Conservation (phyloP, 2,888 invertebrate genomes). For the Chrysolina americana region DNA sequence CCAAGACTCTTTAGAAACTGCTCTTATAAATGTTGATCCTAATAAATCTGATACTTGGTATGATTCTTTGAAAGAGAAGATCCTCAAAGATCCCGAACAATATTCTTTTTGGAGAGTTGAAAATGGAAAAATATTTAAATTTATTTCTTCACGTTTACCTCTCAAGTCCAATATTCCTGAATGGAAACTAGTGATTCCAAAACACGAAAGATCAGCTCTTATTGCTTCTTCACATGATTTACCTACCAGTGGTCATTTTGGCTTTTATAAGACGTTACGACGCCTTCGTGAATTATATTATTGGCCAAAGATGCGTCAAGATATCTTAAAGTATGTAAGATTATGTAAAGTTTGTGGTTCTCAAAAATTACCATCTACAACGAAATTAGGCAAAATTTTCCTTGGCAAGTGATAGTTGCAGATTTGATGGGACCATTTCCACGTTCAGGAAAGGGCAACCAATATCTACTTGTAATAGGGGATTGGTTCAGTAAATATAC, state of each 20-base stretch:
- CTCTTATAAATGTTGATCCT: background rate
- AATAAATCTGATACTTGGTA: background rate
- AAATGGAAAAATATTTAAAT: background rate
- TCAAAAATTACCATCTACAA: conserved; percentile 41
- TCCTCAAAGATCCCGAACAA: background rate
- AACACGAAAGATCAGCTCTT: background rate
- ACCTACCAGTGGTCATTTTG: conserved; percentile 36
- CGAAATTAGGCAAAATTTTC: conserved; percentile 34
- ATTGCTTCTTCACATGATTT: background rate
- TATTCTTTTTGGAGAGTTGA: background rate
- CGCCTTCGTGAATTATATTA: background rate
- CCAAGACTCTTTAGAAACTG: background rate
- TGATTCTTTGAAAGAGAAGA: background rate
- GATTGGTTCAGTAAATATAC: conserved; percentile 26
- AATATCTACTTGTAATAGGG: background rate
- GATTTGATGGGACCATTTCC: no score
- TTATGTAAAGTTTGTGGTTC: conserved; percentile 43
- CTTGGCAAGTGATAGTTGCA: no score
- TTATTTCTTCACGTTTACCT: background rate
- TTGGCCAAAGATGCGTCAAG: no score
- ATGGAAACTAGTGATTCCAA: conserved; percentile 24
- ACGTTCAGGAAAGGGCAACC: background rate
- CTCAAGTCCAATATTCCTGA: conserved; percentile 34
- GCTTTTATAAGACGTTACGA: conserved; percentile 48
- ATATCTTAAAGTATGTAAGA: conserved; percentile 32